Evolutionary conservation across 2,888 invertebrate species (phyloP).

Genomic region (Gari tellinella): DNA sequence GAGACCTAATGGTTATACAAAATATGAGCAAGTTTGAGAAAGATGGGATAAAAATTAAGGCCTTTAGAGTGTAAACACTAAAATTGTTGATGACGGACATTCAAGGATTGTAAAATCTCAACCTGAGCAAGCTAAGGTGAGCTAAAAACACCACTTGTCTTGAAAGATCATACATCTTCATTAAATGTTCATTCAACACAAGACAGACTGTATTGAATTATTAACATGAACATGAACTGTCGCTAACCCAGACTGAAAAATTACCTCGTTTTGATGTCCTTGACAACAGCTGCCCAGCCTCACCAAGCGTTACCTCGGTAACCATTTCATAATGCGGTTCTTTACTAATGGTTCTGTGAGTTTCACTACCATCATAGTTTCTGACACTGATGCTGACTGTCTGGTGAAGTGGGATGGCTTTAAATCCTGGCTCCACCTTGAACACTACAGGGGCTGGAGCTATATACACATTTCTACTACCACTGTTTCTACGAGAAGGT

Average conservation of each 20-base stretch:
- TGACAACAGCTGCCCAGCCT: slow-evolving; percentile 65
- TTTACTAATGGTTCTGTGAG: slow-evolving; percentile 73
- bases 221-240: not conserved
- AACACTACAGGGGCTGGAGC: slow-evolving; percentile 75
- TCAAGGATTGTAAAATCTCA: too few relatives aligned
- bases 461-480: slow-evolving; percentile 60
- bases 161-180: too few relatives aligned
- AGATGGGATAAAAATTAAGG: too few relatives aligned
- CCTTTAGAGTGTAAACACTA: too few relatives aligned
- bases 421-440: slow-evolving; percentile 81
- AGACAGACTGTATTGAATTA: too few relatives aligned
- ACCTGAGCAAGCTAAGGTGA: too few relatives aligned
- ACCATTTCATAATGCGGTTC: slow-evolving; percentile 73
- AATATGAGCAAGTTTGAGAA: too few relatives aligned
- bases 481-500: slow-evolving; percentile 46
- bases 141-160: too few relatives aligned
- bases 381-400: slow-evolving; percentile 76
- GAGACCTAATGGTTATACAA: too few relatives aligned
- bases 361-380: slow-evolving; percentile 83
- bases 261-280: slow-evolving; percentile 60
- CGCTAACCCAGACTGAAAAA: not conserved
- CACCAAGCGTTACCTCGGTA: slow-evolving; percentile 69
- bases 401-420: slow-evolving; percentile 68
- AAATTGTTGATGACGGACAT: too few relatives aligned
- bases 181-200: too few relatives aligned